Base-by-base conservation (phyloP, 2,888 invertebrate genomes). In the Lasioglossum malachurum region DNA sequence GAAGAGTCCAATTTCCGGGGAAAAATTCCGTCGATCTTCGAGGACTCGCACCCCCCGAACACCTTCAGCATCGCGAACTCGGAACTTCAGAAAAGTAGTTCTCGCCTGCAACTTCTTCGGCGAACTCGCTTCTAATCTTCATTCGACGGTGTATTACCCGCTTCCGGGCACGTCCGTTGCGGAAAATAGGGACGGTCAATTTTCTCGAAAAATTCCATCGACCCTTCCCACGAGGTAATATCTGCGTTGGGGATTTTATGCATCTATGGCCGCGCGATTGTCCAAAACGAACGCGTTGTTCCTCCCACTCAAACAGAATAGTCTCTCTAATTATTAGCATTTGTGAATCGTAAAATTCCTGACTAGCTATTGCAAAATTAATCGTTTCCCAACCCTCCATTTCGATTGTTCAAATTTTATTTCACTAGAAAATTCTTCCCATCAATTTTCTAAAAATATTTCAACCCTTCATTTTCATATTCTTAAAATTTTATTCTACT, bases 1-100 rank as follows among this genome's bases (percentile, higher is more conserved):
- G 71, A 44, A 53, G 53, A 75, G 44, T 14, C 35, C 77, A 46
- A 64, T 49, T 76, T 60, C 64, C 67, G 57, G 27, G 78, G 60
- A 71, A 83, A 78, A 75, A 83, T 78, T 57, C 19, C 67, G 74
- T 82, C 78, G 84, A 75, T 69, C 69, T 38, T 69, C 41, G 69
- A 69, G 38, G 69, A 69, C 69, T 69, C 41, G 10, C 69, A 12
- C 69, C 31, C 64, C 64, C 16, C 35, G 31, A 67, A 67, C 53
- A 67, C 67, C 35, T 16, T 38, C 41, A 41, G 38, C 69, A 41
- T 69, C 69, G 69, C 69, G n/a, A 41, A n/a, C 69, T 69, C 35
- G 69, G 38, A 69, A 69, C 69, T 69, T 10, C 38, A 19, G 69
- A 38, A 69, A 38, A 69, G 38, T 38, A 69, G 38, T 69, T 38